Percentiles rank a stretch among this genome's conserved stretches.
phyloP scores from a whole-genome alignment of 2,113 vertebrate species.

The Equus przewalskii region DNA sequence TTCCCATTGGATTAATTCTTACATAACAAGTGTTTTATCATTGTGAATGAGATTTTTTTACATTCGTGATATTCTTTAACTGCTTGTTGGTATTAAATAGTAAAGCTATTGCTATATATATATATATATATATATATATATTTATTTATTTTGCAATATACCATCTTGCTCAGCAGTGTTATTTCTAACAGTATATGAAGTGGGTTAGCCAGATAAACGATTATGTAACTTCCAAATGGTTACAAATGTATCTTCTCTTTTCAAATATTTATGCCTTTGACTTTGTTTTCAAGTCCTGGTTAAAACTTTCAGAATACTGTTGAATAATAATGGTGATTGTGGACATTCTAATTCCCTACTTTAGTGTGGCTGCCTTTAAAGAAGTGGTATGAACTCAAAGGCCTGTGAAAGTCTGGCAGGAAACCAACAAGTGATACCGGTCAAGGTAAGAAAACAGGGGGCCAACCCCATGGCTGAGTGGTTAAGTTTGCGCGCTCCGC shows the following conservation, averaged over 20 bases:
- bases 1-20: neutral
- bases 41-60: neutral
- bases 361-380: neutral
- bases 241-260: neutral
- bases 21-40: neutral
- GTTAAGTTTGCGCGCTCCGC: too few relatives aligned
- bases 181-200: neutral
- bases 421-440: neutral
- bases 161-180: neutral
- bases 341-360: neutral
- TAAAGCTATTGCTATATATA: neutral
- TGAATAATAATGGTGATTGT: neutral
- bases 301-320: conserved; percentile 17
- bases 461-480: too few relatives aligned
- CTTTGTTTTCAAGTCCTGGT: conserved; percentile 43
- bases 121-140: neutral
- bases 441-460: neutral
- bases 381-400: neutral
- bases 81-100: neutral
- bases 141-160: neutral
- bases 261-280: neutral
- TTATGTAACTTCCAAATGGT: neutral
- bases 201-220: neutral
- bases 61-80: neutral
- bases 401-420: neutral